Base-by-base conservation (phyloP, 1,140 invertebrate species). In the Gryllus bimaculatus region DNA sequence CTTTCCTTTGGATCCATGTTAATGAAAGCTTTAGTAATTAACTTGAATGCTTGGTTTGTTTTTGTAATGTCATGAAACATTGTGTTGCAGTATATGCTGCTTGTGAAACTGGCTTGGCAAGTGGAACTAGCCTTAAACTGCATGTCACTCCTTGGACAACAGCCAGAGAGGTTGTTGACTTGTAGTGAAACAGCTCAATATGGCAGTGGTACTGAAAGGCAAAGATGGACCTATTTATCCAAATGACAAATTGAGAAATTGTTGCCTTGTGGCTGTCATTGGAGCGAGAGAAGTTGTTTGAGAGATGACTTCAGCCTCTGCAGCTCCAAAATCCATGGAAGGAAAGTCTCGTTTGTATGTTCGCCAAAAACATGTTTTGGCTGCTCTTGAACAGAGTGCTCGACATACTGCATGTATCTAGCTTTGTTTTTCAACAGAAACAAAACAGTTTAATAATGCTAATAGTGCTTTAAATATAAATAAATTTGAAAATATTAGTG, bases 291-390 rank as follows among this genome's bases (percentile, higher is more conserved):
- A 98, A 84, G 96, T 75, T 97, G 96, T 84, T 88, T 99, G 1
- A 88, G 96, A 13, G 96, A 98, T 82, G 96, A 98, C 84, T 98
- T 97, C 84, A 93, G 82, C 95, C 96, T 0, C 86, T 98, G 5
- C 93, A 96, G 82, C 86, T 99, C 47, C 96, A 98, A 84, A 96
- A 96, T 86, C 96, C 96, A 0, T 99, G 97, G 97, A 93, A 94
- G 78, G 95, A 95, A 83, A 96, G 97, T 0, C n/a, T n/a, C 88
- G 95, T 21, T 87, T 98, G 48, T 98, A 96, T 85, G 95, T 98
- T 0, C 87, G 96, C 47, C 92, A 94, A 82, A 96, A 95, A 84
- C 94, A 94, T 82, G 91, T 96, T 7, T 86, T 96, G 13, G 95
- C 95, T 0, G 95, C 95, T 13, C 88, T 96, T 8, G 93, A 96